phyloP scores from a whole-genome alignment of 2,888 invertebrate genomes.

The Saturnia japonica region DNA sequence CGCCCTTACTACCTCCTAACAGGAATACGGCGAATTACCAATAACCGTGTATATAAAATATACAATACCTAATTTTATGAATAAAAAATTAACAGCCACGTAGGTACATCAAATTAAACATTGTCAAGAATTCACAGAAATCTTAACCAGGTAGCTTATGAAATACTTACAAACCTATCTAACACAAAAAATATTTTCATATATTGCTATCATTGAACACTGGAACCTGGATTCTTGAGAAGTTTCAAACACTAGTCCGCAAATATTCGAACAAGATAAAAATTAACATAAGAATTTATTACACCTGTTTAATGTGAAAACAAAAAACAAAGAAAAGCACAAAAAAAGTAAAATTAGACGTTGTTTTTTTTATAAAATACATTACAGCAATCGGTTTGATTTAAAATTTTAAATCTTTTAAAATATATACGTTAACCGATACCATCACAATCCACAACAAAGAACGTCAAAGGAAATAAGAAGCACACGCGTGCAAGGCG shows the following conservation, averaged over 20 bases:
- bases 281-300: not conserved
- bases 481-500: conserved; percentile 77
- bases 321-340: not conserved
- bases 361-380: not conserved
- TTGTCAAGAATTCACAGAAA: too few species aligned
- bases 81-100: too few species aligned
- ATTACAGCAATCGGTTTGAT: not conserved
- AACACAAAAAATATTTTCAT: too few species aligned
- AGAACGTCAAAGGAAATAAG: conserved; percentile 79
- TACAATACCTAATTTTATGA: too few species aligned
- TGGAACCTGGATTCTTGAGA: too few species aligned
- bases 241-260: not conserved
- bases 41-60: too few species aligned
- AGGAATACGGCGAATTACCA: too few species aligned
- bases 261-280: not conserved
- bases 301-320: not conserved
- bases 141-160: too few species aligned
- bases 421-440: conserved; percentile 35
- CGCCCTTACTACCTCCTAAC: too few species aligned
- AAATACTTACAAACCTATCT: too few species aligned
- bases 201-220: too few species aligned
- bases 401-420: not conserved
- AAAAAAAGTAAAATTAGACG: not conserved
- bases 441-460: conserved; percentile 66
- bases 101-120: too few species aligned